Percentiles rank a stretch among this genome's conserved stretches.
Evolutionary conservation across 2,113 vertebrate genomes (phyloP).

Genomic region (Pyxicephalus adspersus): DNA sequence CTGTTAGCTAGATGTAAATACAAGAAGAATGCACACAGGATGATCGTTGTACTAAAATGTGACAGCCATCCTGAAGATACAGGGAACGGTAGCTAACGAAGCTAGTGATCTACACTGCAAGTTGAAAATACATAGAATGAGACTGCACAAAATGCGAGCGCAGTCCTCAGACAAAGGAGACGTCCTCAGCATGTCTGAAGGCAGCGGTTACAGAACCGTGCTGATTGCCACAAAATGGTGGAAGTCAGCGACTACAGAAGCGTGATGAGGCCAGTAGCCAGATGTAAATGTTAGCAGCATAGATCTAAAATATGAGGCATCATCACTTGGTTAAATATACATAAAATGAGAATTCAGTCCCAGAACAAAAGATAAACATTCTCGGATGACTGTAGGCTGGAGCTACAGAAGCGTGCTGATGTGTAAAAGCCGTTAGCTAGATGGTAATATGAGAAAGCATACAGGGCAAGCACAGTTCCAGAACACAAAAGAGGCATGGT

Average conservation of each 20-base stretch:
- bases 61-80: neutral
- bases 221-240: neutral
- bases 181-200: neutral
- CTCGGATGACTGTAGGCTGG: neutral
- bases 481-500: neutral
- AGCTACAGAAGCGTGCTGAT: neutral
- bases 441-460: neutral
- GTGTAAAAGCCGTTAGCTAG: neutral
- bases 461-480: neutral
- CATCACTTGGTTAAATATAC: too few relatives aligned
- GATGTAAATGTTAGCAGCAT: neutral
- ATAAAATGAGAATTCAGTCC: too few relatives aligned
- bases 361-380: too few relatives aligned
- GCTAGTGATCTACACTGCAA: too few relatives aligned
- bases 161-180: neutral
- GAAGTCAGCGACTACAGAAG: neutral
- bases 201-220: neutral
- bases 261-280: neutral
- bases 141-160: too few relatives aligned
- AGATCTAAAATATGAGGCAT: too few relatives aligned
- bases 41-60: neutral
- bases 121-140: too few relatives aligned
- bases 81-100: too few relatives aligned
- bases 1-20: neutral
- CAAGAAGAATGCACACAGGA: neutral